Conservation (phyloP, 2,113 vertebrate species). For the Zosterops japonicus region DNA sequence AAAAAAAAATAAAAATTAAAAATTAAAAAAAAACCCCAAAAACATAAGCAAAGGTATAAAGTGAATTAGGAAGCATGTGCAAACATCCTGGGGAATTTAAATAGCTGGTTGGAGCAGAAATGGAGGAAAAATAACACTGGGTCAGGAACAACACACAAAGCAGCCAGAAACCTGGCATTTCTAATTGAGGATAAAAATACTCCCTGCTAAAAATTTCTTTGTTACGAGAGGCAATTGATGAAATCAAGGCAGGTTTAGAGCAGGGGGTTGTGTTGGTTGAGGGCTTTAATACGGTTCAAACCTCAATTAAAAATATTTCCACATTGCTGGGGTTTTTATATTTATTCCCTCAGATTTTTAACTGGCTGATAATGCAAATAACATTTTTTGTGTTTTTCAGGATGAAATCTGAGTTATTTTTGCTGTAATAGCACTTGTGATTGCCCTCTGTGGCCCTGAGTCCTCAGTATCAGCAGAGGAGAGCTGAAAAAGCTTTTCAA, state of each 20-base stretch:
- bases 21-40: neutral
- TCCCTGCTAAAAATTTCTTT: neutral
- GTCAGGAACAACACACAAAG: constrained; percentile 47
- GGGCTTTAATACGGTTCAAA: neutral
- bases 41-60: neutral
- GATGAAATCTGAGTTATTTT: neutral
- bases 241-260: neutral
- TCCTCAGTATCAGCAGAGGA: neutral
- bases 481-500: neutral
- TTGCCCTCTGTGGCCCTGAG: neutral
- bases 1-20: neutral
- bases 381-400: neutral
- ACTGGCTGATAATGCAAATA: neutral
- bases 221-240: constrained; percentile 1
- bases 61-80: constrained; percentile 14
- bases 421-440: neutral
- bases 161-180: constrained; percentile 32
- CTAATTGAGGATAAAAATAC: constrained; percentile 36
- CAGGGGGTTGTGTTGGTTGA: neutral
- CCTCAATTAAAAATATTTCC: neutral
- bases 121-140: constrained; percentile 57
- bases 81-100: constrained; percentile 63
- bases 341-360: neutral
- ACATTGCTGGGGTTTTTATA: neutral
- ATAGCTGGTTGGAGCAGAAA: constrained; percentile 55